phyloP scores from a whole-genome alignment of 2,113 vertebrate genomes.

The Acrocephalus kingi region DNA sequence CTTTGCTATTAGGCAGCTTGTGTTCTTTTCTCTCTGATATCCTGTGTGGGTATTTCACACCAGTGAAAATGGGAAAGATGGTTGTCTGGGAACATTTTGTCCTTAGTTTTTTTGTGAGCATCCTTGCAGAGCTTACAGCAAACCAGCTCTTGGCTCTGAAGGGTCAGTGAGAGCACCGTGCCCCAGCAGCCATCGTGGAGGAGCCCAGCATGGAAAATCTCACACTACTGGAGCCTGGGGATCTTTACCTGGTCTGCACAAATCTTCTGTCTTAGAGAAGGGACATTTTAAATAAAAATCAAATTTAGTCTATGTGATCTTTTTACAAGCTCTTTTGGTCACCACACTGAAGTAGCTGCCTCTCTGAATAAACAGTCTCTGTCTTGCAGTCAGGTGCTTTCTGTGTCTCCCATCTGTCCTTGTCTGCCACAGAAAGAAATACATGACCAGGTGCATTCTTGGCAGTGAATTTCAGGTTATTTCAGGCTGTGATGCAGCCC shows the following conservation, averaged over 20 bases:
- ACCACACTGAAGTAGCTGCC: background rate
- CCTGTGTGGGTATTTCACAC: background rate
- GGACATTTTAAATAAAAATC: background rate
- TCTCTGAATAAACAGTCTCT: background rate
- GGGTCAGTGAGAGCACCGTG: background rate
- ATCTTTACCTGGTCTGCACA: background rate
- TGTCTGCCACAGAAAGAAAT: background rate
- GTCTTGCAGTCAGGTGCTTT: background rate
- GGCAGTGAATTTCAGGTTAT: background rate
- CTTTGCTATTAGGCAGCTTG: background rate
- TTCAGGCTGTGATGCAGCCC: background rate
- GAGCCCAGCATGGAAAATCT: background rate
- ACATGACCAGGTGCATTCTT: background rate
- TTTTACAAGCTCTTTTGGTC: background rate
- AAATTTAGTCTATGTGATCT: background rate
- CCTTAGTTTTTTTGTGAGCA: background rate
- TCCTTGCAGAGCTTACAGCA: background rate
- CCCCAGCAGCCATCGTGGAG: accelerated
- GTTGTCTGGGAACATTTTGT: background rate
- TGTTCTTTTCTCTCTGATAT: background rate
- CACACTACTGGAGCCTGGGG: accelerated
- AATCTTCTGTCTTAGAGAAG: background rate
- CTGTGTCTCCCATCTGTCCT: background rate
- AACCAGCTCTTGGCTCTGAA: background rate
- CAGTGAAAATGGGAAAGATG: background rate